A percentile compares a stretch with the other conserved stretches of the same genome.
These are phyloP conservation scores for Lamellibrachia satsuma DNA, from an alignment of 2,888 invertebrate species.

Conservation along the genomic window DNA sequence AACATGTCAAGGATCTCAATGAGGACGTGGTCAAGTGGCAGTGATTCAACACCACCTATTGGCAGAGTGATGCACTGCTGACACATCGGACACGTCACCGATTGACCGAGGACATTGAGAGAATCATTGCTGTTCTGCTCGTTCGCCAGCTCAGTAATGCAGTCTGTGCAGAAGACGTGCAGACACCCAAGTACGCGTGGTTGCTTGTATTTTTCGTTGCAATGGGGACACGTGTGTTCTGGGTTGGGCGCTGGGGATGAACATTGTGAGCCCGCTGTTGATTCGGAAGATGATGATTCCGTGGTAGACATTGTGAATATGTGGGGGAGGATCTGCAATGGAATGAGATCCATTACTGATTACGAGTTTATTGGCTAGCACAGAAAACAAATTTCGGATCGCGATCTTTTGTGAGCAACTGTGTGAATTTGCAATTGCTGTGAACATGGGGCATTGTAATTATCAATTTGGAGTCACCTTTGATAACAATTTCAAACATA, in stretches of 20 bases:
- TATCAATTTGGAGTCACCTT: too few relatives aligned
- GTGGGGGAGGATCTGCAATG: background rate
- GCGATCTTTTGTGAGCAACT: too few relatives aligned
- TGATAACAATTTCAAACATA: too few relatives aligned
- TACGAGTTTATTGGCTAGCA: background rate
- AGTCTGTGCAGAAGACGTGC: conserved; percentile 93
- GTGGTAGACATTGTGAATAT: background rate
- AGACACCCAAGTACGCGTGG: conserved; percentile 91
- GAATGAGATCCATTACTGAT: background rate
- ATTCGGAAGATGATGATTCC: background rate
- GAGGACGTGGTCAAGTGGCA: conserved; percentile 86
- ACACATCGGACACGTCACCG: background rate
- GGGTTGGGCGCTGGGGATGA: background rate
- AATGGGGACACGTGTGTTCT: conserved; percentile 50
- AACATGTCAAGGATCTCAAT: conserved; percentile 69
- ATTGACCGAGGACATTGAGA: background rate
- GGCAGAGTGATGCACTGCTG: conserved; percentile 14
- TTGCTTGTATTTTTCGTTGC: conserved; percentile 74
- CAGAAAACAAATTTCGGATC: background rate
- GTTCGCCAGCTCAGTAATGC: conserved; percentile 81
- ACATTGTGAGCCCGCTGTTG: background rate
- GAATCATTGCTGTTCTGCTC: background rate
- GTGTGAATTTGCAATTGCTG: too few relatives aligned
- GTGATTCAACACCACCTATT: conserved; percentile 72
- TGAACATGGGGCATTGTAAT: too few relatives aligned